phyloP scores from a whole-genome alignment of 2,797 vertebrate genomes.

The Darevskia mixta region DNA sequence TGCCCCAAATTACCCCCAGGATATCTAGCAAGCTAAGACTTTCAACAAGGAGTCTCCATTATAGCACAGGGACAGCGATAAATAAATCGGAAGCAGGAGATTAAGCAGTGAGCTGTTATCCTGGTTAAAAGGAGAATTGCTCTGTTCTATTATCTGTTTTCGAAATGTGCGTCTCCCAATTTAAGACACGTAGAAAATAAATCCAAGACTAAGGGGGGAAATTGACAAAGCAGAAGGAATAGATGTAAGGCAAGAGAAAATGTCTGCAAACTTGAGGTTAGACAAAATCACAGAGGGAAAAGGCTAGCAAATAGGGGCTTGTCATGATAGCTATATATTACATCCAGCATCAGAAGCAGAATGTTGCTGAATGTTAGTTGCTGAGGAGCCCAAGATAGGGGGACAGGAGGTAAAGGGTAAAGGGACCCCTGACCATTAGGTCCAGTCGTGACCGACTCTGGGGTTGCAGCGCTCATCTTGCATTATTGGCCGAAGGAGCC shows the following conservation, averaged over 20 bases:
- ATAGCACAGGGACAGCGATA: not conserved
- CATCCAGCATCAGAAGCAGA: not conserved
- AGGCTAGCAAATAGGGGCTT: not conserved
- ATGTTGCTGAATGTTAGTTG: no score
- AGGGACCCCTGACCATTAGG: no score
- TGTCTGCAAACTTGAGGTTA: not conserved
- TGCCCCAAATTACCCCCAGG: conserved; percentile 11
- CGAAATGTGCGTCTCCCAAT: not conserved
- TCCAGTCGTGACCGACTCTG: no score
- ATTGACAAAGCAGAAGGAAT: not conserved
- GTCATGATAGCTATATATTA: not conserved
- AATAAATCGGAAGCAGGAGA: conserved; percentile 16
- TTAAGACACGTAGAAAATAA: conserved; percentile 5
- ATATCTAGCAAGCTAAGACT: conserved; percentile 1
- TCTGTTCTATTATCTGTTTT: not conserved
- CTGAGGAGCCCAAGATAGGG: no score
- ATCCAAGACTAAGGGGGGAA: conserved; percentile 5
- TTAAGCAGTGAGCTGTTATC: not conserved
- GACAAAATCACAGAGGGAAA: not conserved
- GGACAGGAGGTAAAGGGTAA: no score
- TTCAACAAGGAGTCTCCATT: not conserved
- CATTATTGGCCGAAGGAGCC: no score
- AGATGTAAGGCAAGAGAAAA: not conserved
- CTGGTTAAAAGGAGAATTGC: not conserved
- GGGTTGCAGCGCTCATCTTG: no score